phyloP scores from a whole-genome alignment of 2,797 vertebrate genomes.

The Babyrousa celebensis region DNA sequence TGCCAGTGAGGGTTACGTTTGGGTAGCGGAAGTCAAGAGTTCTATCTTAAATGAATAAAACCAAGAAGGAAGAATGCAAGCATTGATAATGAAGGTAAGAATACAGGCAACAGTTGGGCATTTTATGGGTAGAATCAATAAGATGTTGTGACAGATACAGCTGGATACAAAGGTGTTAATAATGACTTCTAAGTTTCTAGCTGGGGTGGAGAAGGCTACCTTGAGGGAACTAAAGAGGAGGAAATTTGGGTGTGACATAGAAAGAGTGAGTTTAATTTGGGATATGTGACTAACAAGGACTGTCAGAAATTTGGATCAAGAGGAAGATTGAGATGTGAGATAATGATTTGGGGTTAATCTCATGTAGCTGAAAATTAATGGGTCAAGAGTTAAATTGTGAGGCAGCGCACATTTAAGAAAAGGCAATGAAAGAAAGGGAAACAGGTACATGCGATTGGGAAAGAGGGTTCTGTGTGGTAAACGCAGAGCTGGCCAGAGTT shows the following conservation, averaged over 20 bases:
- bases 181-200: not conserved
- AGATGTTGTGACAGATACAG: not conserved
- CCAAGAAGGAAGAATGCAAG: not conserved
- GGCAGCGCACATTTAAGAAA: not conserved
- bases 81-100: not conserved
- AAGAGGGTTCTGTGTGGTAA: too few species aligned
- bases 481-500: too few species aligned
- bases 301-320: not conserved
- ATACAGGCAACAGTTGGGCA: not conserved
- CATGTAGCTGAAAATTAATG: not conserved
- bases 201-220: not conserved
- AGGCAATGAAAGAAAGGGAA: not conserved
- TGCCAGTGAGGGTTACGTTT: not conserved
- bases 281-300: not conserved
- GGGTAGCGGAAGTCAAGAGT: not conserved
- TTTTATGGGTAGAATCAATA: not conserved
- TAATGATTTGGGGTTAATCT: not conserved
- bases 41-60: not conserved
- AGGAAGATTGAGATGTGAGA: not conserved
- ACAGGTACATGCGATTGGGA: not conserved
- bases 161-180: slow-evolving; percentile 7
- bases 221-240: not conserved
- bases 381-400: not conserved
- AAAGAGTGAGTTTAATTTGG: not conserved
- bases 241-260: not conserved